Evolutionary conservation across 2,888 invertebrate genomes (phyloP).

Genomic region (Coremacera marginata): DNA sequence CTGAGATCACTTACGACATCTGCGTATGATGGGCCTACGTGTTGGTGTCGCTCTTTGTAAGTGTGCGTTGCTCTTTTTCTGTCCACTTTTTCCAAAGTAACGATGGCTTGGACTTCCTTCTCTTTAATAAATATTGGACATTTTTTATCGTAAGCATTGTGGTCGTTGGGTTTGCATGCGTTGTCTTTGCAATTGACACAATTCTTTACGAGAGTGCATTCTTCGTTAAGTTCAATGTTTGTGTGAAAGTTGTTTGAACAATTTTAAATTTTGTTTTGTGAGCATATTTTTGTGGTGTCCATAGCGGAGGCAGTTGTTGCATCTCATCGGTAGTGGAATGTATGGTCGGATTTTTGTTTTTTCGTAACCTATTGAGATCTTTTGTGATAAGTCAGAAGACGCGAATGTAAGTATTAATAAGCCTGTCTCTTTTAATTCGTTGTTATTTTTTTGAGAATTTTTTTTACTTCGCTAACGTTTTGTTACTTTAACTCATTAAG

Average conservation of each 20-base stretch:
- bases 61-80: too few species aligned
- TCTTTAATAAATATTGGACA: slow-evolving; percentile 1
- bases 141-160: too few species aligned
- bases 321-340: too few species aligned
- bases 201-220: not conserved
- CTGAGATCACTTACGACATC: not conserved
- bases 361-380: not conserved
- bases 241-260: not conserved
- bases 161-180: not conserved
- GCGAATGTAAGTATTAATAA: slow-evolving; percentile 1
- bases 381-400: not conserved
- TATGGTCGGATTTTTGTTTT: too few species aligned
- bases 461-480: not conserved
- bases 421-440: not conserved
- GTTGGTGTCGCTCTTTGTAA: too few species aligned
- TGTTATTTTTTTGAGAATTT: not conserved
- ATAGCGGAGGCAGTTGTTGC: not conserved
- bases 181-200: slow-evolving; percentile 1
- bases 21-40: not conserved
- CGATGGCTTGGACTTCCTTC: slow-evolving; percentile 1
- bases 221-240: too few species aligned
- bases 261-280: not conserved
- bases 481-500: not conserved
- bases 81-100: not conserved
- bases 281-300: slow-evolving; percentile 1